These are phyloP conservation scores for Berghia stephanieae DNA, from an alignment of 1,140 invertebrate genomes.

Conservation along the genomic window DNA sequence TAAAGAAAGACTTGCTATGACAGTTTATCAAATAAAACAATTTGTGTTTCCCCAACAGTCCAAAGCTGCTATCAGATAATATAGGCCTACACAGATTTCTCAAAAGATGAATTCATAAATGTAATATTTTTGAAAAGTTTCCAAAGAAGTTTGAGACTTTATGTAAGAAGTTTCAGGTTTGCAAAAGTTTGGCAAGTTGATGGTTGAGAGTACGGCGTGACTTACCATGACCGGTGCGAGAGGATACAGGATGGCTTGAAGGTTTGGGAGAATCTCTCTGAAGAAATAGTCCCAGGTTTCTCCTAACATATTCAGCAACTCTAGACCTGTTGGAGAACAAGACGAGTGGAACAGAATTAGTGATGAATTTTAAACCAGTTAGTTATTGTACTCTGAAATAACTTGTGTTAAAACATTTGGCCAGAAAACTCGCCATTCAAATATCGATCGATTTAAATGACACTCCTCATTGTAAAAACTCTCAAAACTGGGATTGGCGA, in stretches of 20 bases:
- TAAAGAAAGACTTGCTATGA: too few species aligned
- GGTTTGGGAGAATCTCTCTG: slow-evolving; percentile 49
- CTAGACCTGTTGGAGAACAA: slow-evolving; percentile 40
- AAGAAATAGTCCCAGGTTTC: slow-evolving; percentile 61
- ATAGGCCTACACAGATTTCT: too few species aligned
- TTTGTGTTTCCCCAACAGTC: too few species aligned
- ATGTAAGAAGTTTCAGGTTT: not conserved
- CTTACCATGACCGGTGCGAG: slow-evolving; percentile 25
- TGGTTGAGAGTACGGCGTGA: not conserved
- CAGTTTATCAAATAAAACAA: too few species aligned
- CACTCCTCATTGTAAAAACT: too few species aligned
- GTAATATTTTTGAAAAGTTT: too few species aligned
- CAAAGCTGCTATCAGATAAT: too few species aligned
- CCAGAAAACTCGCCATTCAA: too few species aligned
- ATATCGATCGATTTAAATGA: too few species aligned
- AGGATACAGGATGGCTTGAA: slow-evolving; percentile 56
- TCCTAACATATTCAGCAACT: slow-evolving; percentile 47
- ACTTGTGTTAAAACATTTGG: too few species aligned
- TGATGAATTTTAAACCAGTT: not conserved
- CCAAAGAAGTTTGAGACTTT: not conserved
- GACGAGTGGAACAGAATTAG: not conserved
- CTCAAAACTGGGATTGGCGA: not conserved
- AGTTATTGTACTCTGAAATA: too few species aligned
- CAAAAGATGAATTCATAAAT: too few species aligned
- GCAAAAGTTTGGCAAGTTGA: not conserved